Percentiles rank a stretch among this genome's conserved stretches.
Conservation (phyloP, 2,113 vertebrate species). For the Eupsittula cactorum region DNA sequence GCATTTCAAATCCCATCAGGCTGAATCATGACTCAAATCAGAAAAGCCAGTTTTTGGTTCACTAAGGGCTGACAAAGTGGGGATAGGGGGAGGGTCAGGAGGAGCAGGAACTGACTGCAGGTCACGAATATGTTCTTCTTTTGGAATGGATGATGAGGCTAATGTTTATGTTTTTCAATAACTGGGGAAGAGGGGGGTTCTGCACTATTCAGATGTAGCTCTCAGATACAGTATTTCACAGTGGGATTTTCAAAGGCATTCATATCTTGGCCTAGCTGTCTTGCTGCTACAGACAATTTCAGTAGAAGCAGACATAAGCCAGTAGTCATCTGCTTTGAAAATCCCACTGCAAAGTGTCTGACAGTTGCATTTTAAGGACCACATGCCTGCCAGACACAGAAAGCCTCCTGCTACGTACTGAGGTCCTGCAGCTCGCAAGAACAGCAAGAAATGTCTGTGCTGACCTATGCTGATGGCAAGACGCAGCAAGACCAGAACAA, state of each 20-base stretch:
- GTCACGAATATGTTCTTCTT: conserved; percentile 18
- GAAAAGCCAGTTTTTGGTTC: conserved; percentile 59
- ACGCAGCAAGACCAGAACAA: background rate
- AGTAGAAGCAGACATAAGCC: conserved; percentile 11
- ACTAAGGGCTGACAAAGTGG: conserved; percentile 17
- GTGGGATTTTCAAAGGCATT: background rate
- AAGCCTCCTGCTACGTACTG: background rate
- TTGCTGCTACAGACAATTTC: background rate
- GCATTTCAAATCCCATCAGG: conserved; percentile 74
- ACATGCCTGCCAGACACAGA: conserved; percentile 22
- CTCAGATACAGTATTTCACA: background rate
- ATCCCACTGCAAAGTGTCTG: background rate
- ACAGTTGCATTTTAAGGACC: conserved; percentile 22
- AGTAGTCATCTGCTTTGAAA: background rate
- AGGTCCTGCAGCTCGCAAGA: background rate
- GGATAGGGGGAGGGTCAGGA: conserved; percentile 15
- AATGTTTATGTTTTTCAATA: background rate
- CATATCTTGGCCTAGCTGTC: background rate
- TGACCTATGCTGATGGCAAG: background rate
- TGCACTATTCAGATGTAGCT: background rate
- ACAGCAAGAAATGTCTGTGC: background rate
- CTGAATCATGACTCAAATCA: conserved; percentile 70
- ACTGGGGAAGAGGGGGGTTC: background rate
- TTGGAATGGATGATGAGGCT: background rate
- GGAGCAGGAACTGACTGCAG: conserved; percentile 14